These are phyloP conservation scores for Rachycentron canadum DNA, from an alignment of 2,797 vertebrate genomes.

Conservation along the genomic window DNA sequence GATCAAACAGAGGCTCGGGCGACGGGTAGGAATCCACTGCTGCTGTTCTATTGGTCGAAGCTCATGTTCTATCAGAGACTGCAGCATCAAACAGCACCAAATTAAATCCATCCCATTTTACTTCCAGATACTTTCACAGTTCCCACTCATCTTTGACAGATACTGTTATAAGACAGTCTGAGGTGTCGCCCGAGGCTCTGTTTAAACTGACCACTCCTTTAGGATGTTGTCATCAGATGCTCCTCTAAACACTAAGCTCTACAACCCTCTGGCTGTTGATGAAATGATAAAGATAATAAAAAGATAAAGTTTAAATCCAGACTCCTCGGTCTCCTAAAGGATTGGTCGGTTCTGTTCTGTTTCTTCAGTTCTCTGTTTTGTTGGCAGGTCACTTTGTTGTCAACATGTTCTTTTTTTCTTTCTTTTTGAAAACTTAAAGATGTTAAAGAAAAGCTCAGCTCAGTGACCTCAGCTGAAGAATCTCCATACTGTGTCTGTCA, in stretches of 20 bases:
- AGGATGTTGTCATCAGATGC: constrained; percentile 85
- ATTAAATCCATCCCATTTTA: constrained; percentile 4
- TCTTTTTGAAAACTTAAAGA: constrained; percentile 74
- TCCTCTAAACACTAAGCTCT: constrained; percentile 5
- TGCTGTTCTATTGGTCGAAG: constrained; percentile 30
- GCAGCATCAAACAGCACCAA: constrained; percentile 44
- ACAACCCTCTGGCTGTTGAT: constrained; percentile 1
- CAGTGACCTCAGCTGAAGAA: constrained; percentile 97
- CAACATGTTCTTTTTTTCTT: constrained; percentile 78
- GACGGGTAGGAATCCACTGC: constrained; percentile 77
- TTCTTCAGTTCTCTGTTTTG: constrained; percentile 81
- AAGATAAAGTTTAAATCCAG: background rate
- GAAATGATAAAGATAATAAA: constrained; percentile 12
- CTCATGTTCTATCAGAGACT: constrained; percentile 22
- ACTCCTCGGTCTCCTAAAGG: constrained; percentile 92
- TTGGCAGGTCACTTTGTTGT: constrained; percentile 97
- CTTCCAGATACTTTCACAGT: constrained; percentile 14
- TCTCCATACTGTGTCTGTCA: constrained; percentile 99
- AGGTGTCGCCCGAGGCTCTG: constrained; percentile 95
- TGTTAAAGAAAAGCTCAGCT: constrained; percentile 87
- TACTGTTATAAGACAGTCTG: constrained; percentile 78
- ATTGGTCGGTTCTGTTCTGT: constrained; percentile 91
- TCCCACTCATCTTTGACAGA: constrained; percentile 30
- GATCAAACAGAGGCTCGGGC: constrained; percentile 96
- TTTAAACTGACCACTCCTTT: constrained; percentile 97